phyloP scores from a whole-genome alignment of 2,113 vertebrate genomes.

The Ailuropoda melanoleuca region DNA sequence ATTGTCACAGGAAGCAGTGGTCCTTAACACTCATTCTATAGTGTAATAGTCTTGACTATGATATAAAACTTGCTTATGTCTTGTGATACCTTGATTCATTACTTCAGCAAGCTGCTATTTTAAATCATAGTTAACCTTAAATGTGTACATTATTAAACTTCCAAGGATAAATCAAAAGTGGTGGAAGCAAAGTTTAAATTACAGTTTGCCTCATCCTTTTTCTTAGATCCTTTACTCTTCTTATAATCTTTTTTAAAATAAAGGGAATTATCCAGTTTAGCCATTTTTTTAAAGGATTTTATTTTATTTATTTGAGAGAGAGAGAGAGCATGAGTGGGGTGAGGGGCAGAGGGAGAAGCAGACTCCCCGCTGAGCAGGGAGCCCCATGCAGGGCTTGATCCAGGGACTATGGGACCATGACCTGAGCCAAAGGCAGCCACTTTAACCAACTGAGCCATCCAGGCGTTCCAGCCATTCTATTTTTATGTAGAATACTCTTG shows the following conservation, averaged over 20 bases:
- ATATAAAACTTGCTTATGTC: constrained; percentile 68
- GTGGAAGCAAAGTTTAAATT: background rate
- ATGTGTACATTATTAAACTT: background rate
- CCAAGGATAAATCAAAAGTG: background rate
- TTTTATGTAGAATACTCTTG: background rate
- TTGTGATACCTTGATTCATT: constrained; percentile 56
- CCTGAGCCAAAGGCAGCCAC: too few relatives aligned
- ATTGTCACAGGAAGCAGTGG: constrained; percentile 28
- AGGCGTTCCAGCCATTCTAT: background rate
- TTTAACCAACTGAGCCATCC: too few relatives aligned
- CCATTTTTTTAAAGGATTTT: too few relatives aligned
- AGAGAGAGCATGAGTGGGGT: too few relatives aligned
- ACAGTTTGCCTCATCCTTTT: background rate
- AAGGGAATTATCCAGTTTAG: background rate
- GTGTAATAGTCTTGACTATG: background rate
- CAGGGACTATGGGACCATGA: too few relatives aligned
- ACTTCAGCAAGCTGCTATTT: constrained; percentile 5
- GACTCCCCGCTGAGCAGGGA: too few relatives aligned
- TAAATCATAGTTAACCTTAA: constrained; percentile 15
- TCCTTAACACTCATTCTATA: background rate
- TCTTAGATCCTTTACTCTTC: background rate
- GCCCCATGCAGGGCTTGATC: too few relatives aligned
- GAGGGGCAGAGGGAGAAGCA: too few relatives aligned
- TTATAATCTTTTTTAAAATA: background rate
- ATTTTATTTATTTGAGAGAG: too few relatives aligned